Conservation (phyloP, 1,140 invertebrate species). For the Lysiphlebus fabarum region DNA sequence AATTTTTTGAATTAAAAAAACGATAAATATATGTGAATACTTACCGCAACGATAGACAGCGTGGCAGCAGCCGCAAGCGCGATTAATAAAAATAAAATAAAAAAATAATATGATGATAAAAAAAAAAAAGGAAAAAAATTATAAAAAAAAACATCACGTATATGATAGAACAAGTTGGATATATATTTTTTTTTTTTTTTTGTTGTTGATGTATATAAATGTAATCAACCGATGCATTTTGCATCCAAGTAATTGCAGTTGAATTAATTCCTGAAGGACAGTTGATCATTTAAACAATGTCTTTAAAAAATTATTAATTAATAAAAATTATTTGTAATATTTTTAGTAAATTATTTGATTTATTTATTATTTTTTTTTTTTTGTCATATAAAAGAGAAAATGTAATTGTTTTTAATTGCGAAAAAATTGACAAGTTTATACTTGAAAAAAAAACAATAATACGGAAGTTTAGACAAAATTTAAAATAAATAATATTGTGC, state of each 20-base stretch:
- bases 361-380: background rate
- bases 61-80: constrained; percentile 42
- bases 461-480: constrained; percentile 6
- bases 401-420: too few species aligned
- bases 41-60: constrained; percentile 38
- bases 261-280: constrained; percentile 11
- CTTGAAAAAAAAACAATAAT: background rate
- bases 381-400: too few species aligned
- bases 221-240: constrained; percentile 23
- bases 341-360: background rate
- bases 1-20: constrained; percentile 15
- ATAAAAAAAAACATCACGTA: constrained; percentile 31
- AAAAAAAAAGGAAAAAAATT: background rate
- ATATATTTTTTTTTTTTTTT: background rate
- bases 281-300: background rate
- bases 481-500: constrained; percentile 5
- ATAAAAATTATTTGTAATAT: background rate
- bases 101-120: background rate
- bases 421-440: too few species aligned
- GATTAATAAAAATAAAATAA: constrained; percentile 34
- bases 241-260: constrained; percentile 12
- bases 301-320: background rate
- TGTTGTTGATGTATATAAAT: constrained; percentile 24
- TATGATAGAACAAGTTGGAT: constrained; percentile 4
- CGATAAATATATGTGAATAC: constrained; percentile 24